Conservation (phyloP, 2,888 invertebrate species). For the Drosophila cognata region DNA sequence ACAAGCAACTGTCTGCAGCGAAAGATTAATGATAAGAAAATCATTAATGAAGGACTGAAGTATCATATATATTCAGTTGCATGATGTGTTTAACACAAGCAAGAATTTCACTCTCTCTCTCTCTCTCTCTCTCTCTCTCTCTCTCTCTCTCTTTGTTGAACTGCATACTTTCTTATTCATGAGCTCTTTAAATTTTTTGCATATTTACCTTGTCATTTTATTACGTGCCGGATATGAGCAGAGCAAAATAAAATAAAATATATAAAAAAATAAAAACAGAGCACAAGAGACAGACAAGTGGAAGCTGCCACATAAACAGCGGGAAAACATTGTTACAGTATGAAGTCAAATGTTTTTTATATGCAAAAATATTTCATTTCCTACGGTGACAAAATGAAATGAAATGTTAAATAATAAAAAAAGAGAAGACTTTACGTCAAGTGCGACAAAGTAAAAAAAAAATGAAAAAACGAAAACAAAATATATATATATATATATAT, state of each 20-base stretch:
- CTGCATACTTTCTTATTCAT: constrained; percentile 59
- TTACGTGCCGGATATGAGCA: constrained; percentile 77
- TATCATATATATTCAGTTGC: constrained; percentile 3
- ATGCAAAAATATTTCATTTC: constrained; percentile 81
- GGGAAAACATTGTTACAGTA: constrained; percentile 79
- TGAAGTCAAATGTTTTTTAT: constrained; percentile 78
- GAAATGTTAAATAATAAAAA: constrained; percentile 75
- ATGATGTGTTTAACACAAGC: constrained; percentile 16
- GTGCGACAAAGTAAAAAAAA: constrained; percentile 62
- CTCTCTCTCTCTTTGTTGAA: neutral
- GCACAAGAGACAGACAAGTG: constrained; percentile 31
- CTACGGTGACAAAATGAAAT: constrained; percentile 66
- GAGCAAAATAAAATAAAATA: constrained; percentile 65
- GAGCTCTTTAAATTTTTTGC: constrained; percentile 59
- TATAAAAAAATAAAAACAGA: constrained; percentile 28
- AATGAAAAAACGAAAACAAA: constrained; percentile 33
- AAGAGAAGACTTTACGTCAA: constrained; percentile 12
- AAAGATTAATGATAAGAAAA: constrained; percentile 72
- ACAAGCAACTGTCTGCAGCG: constrained; percentile 41
- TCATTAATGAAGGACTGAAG: constrained; percentile 54
- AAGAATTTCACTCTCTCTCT: constrained; percentile 1
- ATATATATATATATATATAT: neutral
- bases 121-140: neutral
- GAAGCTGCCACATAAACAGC: constrained; percentile 66
- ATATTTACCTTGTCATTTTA: constrained; percentile 79